A percentile compares a stretch with the other conserved stretches of the same genome.
Evolutionary conservation across 1,140 invertebrate species (phyloP).

Genomic region (Leptonema lineaticorne): DNA sequence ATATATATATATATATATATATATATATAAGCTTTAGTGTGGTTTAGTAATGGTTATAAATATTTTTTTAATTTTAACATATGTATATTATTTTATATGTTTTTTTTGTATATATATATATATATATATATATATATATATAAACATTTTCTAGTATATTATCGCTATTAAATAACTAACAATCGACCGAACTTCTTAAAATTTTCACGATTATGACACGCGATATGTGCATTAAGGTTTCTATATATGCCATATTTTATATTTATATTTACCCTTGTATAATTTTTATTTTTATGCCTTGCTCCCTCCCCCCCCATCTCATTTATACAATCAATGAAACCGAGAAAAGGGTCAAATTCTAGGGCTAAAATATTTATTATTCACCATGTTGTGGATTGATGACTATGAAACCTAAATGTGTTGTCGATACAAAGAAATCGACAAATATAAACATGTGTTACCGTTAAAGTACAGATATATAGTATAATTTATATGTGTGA

Average conservation of each 20-base stretch:
- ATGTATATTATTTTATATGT: too few species aligned
- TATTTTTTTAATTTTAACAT: neutral
- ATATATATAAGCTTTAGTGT: too few species aligned
- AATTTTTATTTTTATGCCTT: too few species aligned
- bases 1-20: too few species aligned
- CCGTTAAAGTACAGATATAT: too few species aligned
- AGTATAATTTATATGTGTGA: neutral
- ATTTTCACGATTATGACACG: constrained; percentile 19
- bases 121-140: neutral
- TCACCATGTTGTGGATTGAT: too few species aligned
- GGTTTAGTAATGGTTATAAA: neutral
- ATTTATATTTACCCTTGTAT: neutral
- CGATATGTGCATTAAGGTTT: constrained; percentile 4
- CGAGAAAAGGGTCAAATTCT: constrained; percentile 13
- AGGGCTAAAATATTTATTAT: constrained; percentile 11
- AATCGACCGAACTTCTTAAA: constrained; percentile 17
- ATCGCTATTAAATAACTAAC: constrained; percentile 18
- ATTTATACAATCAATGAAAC: constrained; percentile 6
- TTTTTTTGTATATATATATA: too few species aligned
- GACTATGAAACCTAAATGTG: too few species aligned
- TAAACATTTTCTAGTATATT: neutral
- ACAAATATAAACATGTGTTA: too few species aligned
- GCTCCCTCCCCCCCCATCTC: neutral
- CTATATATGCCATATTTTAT: neutral
- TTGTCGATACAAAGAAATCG: too few species aligned